Evolutionary conservation across 2,888 invertebrate genomes (phyloP).

Genomic region (Eledona agricola): DNA sequence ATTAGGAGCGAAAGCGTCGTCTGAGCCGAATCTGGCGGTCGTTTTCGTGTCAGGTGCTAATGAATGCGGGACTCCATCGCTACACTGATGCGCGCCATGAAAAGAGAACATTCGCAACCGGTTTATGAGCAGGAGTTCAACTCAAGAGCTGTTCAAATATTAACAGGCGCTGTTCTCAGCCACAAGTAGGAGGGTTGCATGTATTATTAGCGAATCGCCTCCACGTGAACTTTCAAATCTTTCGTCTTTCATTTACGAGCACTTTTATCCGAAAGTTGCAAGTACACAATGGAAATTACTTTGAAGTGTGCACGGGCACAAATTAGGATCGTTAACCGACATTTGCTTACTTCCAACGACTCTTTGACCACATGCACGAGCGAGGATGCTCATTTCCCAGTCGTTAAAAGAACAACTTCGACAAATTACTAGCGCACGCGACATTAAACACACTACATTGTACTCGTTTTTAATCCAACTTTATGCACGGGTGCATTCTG

Average conservation of each 20-base stretch:
- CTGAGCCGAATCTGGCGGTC: background rate
- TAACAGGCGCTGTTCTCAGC: constrained; percentile 39
- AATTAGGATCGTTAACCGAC: constrained; percentile 28
- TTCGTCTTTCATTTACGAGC: constrained; percentile 27
- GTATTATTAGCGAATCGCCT: constrained; percentile 40
- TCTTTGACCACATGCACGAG: constrained; percentile 33
- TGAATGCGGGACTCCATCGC: constrained; percentile 3
- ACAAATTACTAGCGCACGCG: constrained; percentile 23
- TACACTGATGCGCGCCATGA: too few relatives aligned
- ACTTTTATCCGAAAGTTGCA: constrained; percentile 22
- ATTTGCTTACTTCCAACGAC: constrained; percentile 32
- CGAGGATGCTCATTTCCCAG: constrained; percentile 19
- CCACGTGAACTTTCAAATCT: constrained; percentile 18
- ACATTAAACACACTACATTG: constrained; percentile 19
- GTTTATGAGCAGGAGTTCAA: constrained; percentile 32
- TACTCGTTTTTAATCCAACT: constrained; percentile 24
- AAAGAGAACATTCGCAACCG: constrained; percentile 32
- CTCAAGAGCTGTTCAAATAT: constrained; percentile 42
- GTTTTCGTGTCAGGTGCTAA: constrained; percentile 7
- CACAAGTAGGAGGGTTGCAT: constrained; percentile 36
- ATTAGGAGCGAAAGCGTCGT: constrained; percentile 8
- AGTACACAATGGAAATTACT: constrained; percentile 24
- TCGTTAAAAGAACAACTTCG: constrained; percentile 29
- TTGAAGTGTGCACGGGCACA: constrained; percentile 30
- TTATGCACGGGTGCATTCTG: too few relatives aligned